Evolutionary conservation across 1,140 invertebrate genomes (phyloP).

Genomic region (Euwallacea similis): DNA sequence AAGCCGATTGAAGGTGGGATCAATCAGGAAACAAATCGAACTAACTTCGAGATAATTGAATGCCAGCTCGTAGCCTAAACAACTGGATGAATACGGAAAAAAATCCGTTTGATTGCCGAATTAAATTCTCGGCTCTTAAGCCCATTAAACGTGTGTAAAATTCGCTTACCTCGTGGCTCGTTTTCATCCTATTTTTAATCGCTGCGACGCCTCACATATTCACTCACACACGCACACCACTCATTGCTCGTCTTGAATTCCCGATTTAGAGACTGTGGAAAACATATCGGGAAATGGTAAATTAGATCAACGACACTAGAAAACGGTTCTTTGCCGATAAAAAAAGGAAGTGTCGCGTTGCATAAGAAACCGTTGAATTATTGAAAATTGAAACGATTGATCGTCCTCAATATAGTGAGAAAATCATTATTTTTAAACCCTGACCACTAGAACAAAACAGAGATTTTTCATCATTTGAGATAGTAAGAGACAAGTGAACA

Average conservation of each 20-base stretch:
- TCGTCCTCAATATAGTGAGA: too few species aligned
- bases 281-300: slow-evolving; percentile 9
- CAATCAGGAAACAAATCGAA: too few species aligned
- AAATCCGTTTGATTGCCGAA: neutral
- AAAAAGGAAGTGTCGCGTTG: too few species aligned
- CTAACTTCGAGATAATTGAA: too few species aligned
- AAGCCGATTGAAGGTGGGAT: too few species aligned
- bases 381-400: too few species aligned
- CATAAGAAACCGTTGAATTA: too few species aligned
- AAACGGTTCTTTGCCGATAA: neutral
- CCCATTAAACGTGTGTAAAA: slow-evolving; percentile 5
- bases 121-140: slow-evolving; percentile 7
- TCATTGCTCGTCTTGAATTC: slow-evolving; percentile 5
- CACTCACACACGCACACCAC: slow-evolving; percentile 6
- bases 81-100: too few species aligned
- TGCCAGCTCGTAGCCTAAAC: too few species aligned
- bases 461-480: too few species aligned
- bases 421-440: too few species aligned
- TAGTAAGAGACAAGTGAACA: neutral
- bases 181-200: slow-evolving; percentile 29
- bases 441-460: too few species aligned
- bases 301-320: slow-evolving; percentile 14
- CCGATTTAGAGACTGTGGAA: slow-evolving; percentile 22
- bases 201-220: slow-evolving; percentile 5
- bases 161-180: slow-evolving; percentile 14